phyloP scores from a whole-genome alignment of 2,888 invertebrate genomes.

The Fabriciana adippe region DNA sequence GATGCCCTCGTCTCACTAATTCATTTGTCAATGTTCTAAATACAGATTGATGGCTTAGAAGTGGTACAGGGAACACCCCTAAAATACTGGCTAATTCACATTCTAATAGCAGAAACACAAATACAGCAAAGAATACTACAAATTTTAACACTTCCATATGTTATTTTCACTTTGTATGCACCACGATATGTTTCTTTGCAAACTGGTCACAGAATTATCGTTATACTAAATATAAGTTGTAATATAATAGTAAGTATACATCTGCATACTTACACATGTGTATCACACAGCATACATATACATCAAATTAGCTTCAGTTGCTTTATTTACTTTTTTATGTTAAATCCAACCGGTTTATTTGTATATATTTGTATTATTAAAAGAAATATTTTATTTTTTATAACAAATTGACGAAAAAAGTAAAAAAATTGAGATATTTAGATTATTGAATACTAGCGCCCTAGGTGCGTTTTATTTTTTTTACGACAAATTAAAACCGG shows the following conservation, averaged over 20 bases:
- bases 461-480: too few species aligned
- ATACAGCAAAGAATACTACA: neutral
- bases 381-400: too few species aligned
- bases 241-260: neutral
- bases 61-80: slow-evolving; percentile 60
- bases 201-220: neutral
- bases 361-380: too few species aligned
- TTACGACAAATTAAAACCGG: too few species aligned
- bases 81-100: slow-evolving; percentile 53
- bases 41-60: slow-evolving; percentile 70
- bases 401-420: too few species aligned
- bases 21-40: slow-evolving; percentile 60
- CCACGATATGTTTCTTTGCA: neutral
- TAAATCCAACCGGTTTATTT: too few species aligned
- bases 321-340: too few species aligned
- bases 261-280: neutral
- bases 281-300: neutral
- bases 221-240: neutral
- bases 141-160: slow-evolving; percentile 3
- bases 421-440: too few species aligned
- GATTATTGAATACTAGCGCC: too few species aligned
- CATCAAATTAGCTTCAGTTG: too few species aligned
- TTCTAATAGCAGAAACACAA: neutral
- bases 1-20: slow-evolving; percentile 65
- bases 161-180: neutral